Evolutionary conservation across 2,113 vertebrate genomes (phyloP).

Genomic region (Motacilla alba): DNA sequence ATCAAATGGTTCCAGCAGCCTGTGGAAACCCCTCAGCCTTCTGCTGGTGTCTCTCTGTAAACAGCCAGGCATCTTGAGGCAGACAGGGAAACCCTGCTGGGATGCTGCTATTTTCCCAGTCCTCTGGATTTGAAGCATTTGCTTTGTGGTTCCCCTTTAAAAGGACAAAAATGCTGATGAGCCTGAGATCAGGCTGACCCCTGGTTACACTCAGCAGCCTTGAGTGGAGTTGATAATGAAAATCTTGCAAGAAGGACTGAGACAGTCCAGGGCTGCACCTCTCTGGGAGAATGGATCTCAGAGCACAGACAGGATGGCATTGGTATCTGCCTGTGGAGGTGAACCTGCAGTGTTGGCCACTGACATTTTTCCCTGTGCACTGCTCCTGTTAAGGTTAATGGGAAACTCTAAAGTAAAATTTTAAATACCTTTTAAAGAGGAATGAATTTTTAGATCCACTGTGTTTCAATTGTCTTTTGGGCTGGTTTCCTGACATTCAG

Average conservation of each 20-base stretch:
- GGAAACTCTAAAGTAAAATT: background rate
- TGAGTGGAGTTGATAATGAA: background rate
- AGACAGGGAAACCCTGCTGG: background rate
- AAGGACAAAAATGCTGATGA: background rate
- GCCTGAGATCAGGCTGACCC: background rate
- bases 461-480: background rate
- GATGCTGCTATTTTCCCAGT: background rate
- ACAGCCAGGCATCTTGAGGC: background rate
- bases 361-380: background rate
- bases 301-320: accelerated
- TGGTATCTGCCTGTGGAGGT: background rate
- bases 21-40: background rate
- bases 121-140: background rate
- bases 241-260: background rate
- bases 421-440: background rate
- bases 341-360: background rate
- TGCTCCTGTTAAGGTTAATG: background rate
- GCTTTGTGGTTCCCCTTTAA: background rate
- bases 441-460: background rate
- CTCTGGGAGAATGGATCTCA: background rate
- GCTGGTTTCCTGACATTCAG: background rate
- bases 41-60: background rate
- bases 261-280: background rate
- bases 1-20: background rate
- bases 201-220: background rate